Evolutionary conservation across 2,113 vertebrate genomes (phyloP), one percentile per base, ranked within the genome.

Genomic region (Peromyscus polionotus): DNA sequence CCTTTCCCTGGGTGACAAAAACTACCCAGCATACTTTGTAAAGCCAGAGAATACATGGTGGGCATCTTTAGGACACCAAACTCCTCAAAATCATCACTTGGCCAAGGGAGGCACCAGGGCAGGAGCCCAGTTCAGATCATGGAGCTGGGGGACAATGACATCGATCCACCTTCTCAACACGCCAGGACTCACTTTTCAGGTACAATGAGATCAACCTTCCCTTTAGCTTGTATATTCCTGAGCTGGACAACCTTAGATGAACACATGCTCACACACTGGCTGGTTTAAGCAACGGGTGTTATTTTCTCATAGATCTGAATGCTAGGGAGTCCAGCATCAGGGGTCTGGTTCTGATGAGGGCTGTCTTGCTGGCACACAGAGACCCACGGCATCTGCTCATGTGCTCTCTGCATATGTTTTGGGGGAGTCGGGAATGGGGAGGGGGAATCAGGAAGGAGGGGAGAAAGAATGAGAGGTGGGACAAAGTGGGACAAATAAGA

Each of bases 71-170:
- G 48, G n/a, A 54, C 24, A n/a, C 31, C 70, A 17, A 36, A 9
- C 36, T 54, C 65, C 48, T 68, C 48, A 88, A 54, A 70, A 33
- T 24, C 24, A 88, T 54, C 45, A 36, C 13, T 7, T 16, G 22
- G 67, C 26, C 70, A 89, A 73, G 70, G 36, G 22, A 17, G 22
- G 31, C 7, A 31, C n/a, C n/a, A 17, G n/a, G 54, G 61, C 28
- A 1, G 7, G 33, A 81, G 17, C 26, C 51, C 2, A 0, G 4
- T 48, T 65, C 28, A 22, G n/a, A 39, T 12, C 3, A 5, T 0
- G 51, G 7, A 68, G 45, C 45, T 76, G 19, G 14, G 6, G 33
- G 13, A 28, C 2, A 17, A 65, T 7, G 48, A 59, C 14, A 7
- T 14, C 1, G 6, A 87, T 24, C n/a, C n/a, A 54, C 39, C 22